These are phyloP conservation scores for Biston stratarius DNA, from an alignment of 2,888 invertebrate species.

Conservation along the genomic window DNA sequence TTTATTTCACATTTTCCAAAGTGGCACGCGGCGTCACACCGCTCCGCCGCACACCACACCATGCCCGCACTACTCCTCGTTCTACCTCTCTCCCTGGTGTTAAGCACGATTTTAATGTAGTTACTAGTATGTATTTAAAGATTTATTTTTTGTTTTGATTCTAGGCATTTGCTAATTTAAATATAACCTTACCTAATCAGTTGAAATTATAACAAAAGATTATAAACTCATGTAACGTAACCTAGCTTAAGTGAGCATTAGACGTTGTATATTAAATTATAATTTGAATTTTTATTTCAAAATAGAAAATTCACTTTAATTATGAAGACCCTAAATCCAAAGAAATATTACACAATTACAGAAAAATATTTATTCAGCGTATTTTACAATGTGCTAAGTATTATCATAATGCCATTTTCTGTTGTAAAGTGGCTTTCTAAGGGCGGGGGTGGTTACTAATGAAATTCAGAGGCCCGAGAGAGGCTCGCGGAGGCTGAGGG, in stretches of 20 bases:
- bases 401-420: conserved; percentile 85
- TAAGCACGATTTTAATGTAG: background rate
- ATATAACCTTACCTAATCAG: background rate
- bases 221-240: no score
- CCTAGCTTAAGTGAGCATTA: no score
- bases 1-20: conserved; percentile 84
- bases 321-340: conserved; percentile 23
- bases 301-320: background rate
- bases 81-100: conserved; percentile 52
- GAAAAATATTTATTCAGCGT: conserved; percentile 81
- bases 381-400: conserved; percentile 83
- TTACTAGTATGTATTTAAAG: background rate
- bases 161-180: background rate
- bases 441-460: conserved; percentile 73
- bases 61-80: conserved; percentile 4
- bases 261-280: background rate
- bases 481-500: conserved; percentile 44
- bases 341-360: conserved; percentile 72
- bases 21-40: conserved; percentile 69
- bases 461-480: conserved; percentile 81
- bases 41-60: conserved; percentile 46
- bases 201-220: no score
- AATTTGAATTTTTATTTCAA: no score
- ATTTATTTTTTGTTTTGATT: background rate
- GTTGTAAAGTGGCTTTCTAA: conserved; percentile 83